Conservation (phyloP, 2,797 vertebrate species). For the Hippoglossus hippoglossus region DNA sequence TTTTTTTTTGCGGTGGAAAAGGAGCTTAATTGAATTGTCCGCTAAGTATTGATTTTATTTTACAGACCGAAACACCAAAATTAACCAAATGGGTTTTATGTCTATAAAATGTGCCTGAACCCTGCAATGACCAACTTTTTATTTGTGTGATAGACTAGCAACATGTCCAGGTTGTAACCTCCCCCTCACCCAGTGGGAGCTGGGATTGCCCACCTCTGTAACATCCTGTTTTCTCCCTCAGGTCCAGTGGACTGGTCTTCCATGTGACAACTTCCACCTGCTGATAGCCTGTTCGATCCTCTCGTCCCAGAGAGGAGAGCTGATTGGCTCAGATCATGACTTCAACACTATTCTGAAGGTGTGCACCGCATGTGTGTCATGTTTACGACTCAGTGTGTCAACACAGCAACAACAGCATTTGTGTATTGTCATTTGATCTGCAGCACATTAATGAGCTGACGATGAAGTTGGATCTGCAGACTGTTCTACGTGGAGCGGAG, state of each 20-base stretch:
- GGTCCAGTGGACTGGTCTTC: constrained; percentile 91
- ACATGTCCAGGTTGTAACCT: background rate
- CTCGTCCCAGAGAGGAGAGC: constrained; percentile 88
- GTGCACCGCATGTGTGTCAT: background rate
- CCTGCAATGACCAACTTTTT: too few relatives aligned
- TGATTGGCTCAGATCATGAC: constrained; percentile 91
- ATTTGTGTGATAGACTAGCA: too few relatives aligned
- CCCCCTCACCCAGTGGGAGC: background rate
- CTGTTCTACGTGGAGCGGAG: constrained; percentile 84
- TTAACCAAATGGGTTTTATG: too few relatives aligned
- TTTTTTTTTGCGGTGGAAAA: too few relatives aligned
- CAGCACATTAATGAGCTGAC: constrained; percentile 94
- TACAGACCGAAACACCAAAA: too few relatives aligned
- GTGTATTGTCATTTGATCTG: background rate
- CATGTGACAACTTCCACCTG: constrained; percentile 91
- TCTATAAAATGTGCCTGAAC: too few relatives aligned
- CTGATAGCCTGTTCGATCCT: constrained; percentile 92
- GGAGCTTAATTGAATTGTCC: too few relatives aligned
- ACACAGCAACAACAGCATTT: background rate
- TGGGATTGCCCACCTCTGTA: background rate
- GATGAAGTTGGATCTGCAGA: constrained; percentile 91
- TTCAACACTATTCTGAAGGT: constrained; percentile 97
- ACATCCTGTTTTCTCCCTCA: constrained; percentile 45
- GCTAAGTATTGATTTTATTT: too few relatives aligned
- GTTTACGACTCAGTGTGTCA: background rate